Percentiles rank a stretch among this genome's conserved stretches.
Evolutionary conservation across 1,140 invertebrate species (phyloP).

Genomic region (Drosophila kepulauana): DNA sequence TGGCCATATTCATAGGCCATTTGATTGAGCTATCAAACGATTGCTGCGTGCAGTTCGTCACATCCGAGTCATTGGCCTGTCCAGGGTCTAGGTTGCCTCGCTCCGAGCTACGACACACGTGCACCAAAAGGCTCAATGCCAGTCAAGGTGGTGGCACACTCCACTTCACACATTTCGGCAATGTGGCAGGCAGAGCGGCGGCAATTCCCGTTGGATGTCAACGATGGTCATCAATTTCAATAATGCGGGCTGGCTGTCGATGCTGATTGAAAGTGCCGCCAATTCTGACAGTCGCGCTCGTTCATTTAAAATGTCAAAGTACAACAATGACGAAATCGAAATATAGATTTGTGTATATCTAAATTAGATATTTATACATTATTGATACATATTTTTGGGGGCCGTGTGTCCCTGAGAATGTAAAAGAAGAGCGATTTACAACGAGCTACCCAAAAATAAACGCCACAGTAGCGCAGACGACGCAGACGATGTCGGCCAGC

Average conservation of each 20-base stretch:
- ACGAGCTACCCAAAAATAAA: conserved; percentile 26
- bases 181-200: conserved; percentile 8
- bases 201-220: conserved; percentile 17
- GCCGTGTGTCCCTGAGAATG: conserved; percentile 25
- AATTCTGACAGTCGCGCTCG: conserved; percentile 28
- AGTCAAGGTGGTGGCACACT: conserved; percentile 41
- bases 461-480: neutral
- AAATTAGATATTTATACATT: conserved; percentile 47
- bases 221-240: conserved; percentile 67
- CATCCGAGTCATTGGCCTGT: conserved; percentile 39
- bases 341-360: conserved; percentile 29
- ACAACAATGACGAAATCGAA: conserved; percentile 38
- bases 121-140: conserved; percentile 14
- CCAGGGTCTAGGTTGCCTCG: conserved; percentile 3
- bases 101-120: neutral
- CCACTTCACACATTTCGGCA: conserved; percentile 15
- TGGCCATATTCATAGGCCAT: conserved; percentile 57
- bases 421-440: conserved; percentile 33
- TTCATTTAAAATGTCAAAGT: conserved; percentile 59
- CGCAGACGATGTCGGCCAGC: neutral
- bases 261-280: conserved; percentile 69
- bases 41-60: conserved; percentile 56
- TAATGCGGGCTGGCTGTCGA: conserved; percentile 36
- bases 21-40: conserved; percentile 47
- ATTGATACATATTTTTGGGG: conserved; percentile 14